phyloP scores from a whole-genome alignment of 2,888 invertebrate genomes.

The Pandemis corylana region DNA sequence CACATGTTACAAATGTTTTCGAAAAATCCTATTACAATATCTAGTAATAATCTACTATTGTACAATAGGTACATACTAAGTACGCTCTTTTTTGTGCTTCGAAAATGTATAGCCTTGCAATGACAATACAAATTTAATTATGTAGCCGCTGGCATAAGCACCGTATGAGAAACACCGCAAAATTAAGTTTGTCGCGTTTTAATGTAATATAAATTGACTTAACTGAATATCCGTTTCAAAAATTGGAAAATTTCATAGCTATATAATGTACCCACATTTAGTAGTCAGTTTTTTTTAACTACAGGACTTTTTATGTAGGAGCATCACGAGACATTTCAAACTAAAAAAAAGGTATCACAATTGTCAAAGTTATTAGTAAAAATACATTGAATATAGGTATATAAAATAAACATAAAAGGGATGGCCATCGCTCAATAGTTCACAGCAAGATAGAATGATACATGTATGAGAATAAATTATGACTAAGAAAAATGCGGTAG shows the following conservation, averaged over 20 bases:
- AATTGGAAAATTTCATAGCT: background rate
- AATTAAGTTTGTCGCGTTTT: slow-evolving; percentile 42
- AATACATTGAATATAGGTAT: too few relatives aligned
- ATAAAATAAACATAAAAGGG: too few relatives aligned
- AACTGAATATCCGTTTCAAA: background rate
- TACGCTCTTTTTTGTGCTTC: slow-evolving; percentile 53
- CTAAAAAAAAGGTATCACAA: background rate
- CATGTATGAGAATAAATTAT: too few relatives aligned
- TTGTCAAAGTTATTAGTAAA: background rate
- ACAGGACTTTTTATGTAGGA: too few relatives aligned
- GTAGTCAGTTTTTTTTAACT: too few relatives aligned
- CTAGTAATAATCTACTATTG: slow-evolving; percentile 23
- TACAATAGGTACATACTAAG: slow-evolving; percentile 27
- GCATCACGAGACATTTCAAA: too few relatives aligned
- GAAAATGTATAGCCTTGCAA: slow-evolving; percentile 25
- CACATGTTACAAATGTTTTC: slow-evolving; percentile 31
- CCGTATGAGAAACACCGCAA: slow-evolving; percentile 15
- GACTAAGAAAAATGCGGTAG: too few relatives aligned
- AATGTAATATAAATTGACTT: background rate
- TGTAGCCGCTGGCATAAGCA: background rate
- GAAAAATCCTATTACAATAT: slow-evolving; percentile 32
- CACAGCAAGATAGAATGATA: too few relatives aligned
- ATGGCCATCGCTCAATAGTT: too few relatives aligned
- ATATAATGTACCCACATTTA: too few relatives aligned
- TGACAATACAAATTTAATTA: slow-evolving; percentile 28